Percentiles rank a stretch among this genome's conserved stretches.
These are phyloP conservation scores for Brachionus asplanchnoidis DNA, from an alignment of 1,140 invertebrate genomes.

Conservation along the genomic window DNA sequence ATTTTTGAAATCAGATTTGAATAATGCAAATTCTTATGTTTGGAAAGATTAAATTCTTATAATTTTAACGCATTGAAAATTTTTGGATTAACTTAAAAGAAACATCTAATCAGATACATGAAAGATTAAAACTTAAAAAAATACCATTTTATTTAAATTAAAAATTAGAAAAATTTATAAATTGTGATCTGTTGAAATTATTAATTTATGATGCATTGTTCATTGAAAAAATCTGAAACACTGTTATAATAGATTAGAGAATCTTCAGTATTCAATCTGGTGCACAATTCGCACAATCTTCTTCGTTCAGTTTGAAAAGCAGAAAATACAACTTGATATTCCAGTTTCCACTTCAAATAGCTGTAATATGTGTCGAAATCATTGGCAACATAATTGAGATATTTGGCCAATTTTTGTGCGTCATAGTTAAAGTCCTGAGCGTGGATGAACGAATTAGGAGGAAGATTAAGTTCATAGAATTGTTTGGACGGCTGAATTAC, in stretches of 20 bases:
- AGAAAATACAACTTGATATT: background rate
- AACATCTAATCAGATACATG: no score
- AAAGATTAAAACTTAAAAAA: no score
- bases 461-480: background rate
- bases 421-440: conserved; percentile 23
- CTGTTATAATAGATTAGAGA: background rate
- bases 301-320: background rate
- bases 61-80: no score
- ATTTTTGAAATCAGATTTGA: no score
- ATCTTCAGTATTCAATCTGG: conserved; percentile 14
- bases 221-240: conserved; percentile 22
- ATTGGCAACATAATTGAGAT: background rate
- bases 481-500: background rate
- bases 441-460: conserved; percentile 31
- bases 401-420: background rate
- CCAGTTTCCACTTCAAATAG: conserved; percentile 8
- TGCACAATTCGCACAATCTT: conserved; percentile 32
- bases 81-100: no score
- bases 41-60: no score
- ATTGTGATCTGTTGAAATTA: background rate
- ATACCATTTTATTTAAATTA: no score
- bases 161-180: no score
- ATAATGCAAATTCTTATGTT: no score
- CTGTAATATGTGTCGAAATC: background rate
- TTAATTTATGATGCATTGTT: conserved; percentile 3